Base-by-base conservation (phyloP, 2,888 invertebrate species). In the Smittia sp. region DNA sequence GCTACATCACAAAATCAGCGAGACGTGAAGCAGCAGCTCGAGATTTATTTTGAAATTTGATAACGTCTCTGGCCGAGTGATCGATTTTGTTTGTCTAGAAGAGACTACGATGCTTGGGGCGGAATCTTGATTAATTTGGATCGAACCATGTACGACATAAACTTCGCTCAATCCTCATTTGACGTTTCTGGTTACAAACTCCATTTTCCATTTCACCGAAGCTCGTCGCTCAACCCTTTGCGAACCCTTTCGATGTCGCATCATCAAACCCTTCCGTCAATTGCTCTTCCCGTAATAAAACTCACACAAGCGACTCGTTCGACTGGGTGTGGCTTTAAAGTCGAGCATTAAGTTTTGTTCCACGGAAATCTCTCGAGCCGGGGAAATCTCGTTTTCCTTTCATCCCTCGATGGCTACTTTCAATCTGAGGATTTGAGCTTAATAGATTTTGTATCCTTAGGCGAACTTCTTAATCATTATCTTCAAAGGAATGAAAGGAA, bases 371-470 rank as follows among this genome's bases (percentile, higher is more conserved):
- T n/a, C 32, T 6, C 32, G 32, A 32, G 32, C 32, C 4, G 32
- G 9, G 32, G 9, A 32, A 32, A 11, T 11, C 4, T 46, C 46
- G 46, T n/a, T 46, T 46, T 58, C n/a, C 15, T 46, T 58, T 58
- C 58, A 58, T 58, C 58, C 58, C 58, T 58, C 58, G 58, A 7
- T 58, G 58, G 58, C 58, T 58, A 58, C 58, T 46, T 46, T 58
- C 58, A 58, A 20, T 18, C 9, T n/a, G 22, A 58, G 22, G 58
- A 22, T 46, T 22, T 58, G 9, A 58, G 58, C 58, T 18, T 58
- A 58, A 58, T 58, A 58, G 58, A 58, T 58, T 58, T 58, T 58
- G 22, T 58, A 58, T 58, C 58, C 58, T 58, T 20, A 58, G 58
- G 58, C 58, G 58, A 58, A 22, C 3, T 68, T 41, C 25, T 41